phyloP scores from a whole-genome alignment of 92 coral and sea anemone genomes.

The Porites rus region DNA sequence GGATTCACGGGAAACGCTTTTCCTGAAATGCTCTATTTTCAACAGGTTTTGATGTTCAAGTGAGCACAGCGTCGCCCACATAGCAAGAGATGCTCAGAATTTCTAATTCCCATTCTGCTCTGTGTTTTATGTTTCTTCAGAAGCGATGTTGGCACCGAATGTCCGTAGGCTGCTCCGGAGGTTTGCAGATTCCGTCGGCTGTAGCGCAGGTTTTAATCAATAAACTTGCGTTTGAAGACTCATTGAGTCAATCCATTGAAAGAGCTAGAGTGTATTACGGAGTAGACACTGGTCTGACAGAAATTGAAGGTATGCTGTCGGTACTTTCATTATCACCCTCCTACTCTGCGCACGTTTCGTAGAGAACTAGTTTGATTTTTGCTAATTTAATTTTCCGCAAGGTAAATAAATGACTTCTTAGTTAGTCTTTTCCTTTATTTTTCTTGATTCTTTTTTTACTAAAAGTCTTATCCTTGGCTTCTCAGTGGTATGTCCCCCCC shows the following conservation, averaged over 20 bases:
- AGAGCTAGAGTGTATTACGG: constrained; percentile 90
- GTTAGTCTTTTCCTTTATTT: too few relatives aligned
- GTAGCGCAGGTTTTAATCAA: constrained; percentile 84
- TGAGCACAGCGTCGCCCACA: too few relatives aligned
- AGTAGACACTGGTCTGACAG: constrained; percentile 67
- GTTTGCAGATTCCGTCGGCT: constrained; percentile 84
- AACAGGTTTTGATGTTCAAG: too few relatives aligned
- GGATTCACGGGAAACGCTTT: too few relatives aligned
- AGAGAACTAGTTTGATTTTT: too few relatives aligned
- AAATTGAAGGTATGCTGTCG: constrained; percentile 82
- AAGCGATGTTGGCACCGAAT: constrained; percentile 87
- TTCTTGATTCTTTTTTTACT: too few relatives aligned
- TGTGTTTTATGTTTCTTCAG: constrained; percentile 40
- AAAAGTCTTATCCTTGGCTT: too few relatives aligned
- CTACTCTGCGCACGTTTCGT: too few relatives aligned
- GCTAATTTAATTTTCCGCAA: too few relatives aligned
- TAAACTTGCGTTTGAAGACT: constrained; percentile 74
- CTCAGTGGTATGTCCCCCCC: too few relatives aligned
- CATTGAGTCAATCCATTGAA: constrained; percentile 81
- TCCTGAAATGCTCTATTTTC: too few relatives aligned
- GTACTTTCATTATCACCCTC: neutral
- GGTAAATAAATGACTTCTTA: too few relatives aligned
- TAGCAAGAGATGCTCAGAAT: neutral
- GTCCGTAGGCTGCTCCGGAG: constrained; percentile 92
- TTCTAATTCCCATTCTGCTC: neutral